phyloP scores from a whole-genome alignment of 2,113 vertebrate genomes.

The human region DNA sequence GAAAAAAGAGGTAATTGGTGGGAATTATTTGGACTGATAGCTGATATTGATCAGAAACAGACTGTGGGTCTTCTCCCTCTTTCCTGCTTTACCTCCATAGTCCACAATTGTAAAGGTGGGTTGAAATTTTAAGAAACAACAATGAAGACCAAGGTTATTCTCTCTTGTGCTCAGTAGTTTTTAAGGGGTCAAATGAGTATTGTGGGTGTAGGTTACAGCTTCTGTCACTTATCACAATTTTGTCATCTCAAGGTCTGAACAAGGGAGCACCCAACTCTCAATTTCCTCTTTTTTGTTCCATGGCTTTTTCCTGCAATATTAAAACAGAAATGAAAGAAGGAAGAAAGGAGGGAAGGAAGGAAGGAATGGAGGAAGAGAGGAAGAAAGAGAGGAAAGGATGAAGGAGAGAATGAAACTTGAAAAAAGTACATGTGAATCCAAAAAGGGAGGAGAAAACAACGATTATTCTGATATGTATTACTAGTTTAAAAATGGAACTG shows the following conservation, averaged over 20 bases:
- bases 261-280: neutral
- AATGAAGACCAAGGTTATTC: neutral
- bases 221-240: neutral
- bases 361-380: neutral
- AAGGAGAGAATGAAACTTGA: neutral
- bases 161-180: neutral
- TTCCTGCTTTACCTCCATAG: neutral
- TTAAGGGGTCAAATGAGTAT: neutral
- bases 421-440: slow-evolving; percentile 37
- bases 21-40: neutral
- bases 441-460: slow-evolving; percentile 41
- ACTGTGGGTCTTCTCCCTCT: fast-evolving
- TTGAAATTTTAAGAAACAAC: slow-evolving; percentile 48
- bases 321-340: neutral
- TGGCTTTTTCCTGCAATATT: slow-evolving; percentile 12
- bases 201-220: neutral
- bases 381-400: neutral
- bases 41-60: neutral
- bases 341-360: too few species aligned
- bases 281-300: neutral
- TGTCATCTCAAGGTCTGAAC: slow-evolving; percentile 39
- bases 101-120: neutral
- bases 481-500: slow-evolving; percentile 18
- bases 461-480: slow-evolving; percentile 60
- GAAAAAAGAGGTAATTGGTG: neutral